Conservation (phyloP, 2,888 invertebrate species). For the Drosophila formosana region DNA sequence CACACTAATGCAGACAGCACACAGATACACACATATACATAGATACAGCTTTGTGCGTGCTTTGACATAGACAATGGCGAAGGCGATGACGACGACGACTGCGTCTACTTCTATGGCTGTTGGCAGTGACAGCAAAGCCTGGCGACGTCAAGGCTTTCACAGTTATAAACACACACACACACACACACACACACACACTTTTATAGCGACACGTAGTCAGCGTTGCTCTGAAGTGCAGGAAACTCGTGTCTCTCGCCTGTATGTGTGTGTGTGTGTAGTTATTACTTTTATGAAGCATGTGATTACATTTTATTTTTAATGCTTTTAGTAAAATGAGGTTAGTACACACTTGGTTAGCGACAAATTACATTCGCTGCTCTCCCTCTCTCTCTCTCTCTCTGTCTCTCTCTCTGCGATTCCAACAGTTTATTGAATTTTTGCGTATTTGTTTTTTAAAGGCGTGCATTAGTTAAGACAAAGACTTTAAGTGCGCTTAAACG, state of each 20-base stretch:
- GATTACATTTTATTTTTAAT: slow-evolving; percentile 81
- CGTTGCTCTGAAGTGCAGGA: slow-evolving; percentile 71
- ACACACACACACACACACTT: slow-evolving; percentile 43
- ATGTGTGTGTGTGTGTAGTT: slow-evolving; percentile 65
- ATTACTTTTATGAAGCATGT: slow-evolving; percentile 82
- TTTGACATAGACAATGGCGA: slow-evolving; percentile 64
- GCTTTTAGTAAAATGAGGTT: slow-evolving; percentile 81
- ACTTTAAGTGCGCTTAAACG: slow-evolving; percentile 48
- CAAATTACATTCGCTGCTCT: slow-evolving; percentile 72
- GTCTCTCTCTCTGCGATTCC: neutral
- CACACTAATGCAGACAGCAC: slow-evolving; percentile 63
- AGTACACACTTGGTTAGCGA: slow-evolving; percentile 81
- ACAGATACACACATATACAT: slow-evolving; percentile 31
- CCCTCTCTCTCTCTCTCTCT: slow-evolving; percentile 3
- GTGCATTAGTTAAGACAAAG: slow-evolving; percentile 19
- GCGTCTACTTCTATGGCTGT: slow-evolving; percentile 29
- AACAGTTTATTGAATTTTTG: slow-evolving; percentile 52
- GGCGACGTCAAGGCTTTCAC: slow-evolving; percentile 57
- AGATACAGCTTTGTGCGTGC: slow-evolving; percentile 43
- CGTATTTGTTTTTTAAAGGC: slow-evolving; percentile 30
- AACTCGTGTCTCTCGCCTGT: slow-evolving; percentile 36
- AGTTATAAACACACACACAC: slow-evolving; percentile 23
- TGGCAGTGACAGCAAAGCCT: slow-evolving; percentile 60
- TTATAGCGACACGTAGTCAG: slow-evolving; percentile 76
- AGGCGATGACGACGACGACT: slow-evolving; percentile 42